Conservation (phyloP, 2,797 vertebrate genomes). For the Neosalanx taihuensis region DNA sequence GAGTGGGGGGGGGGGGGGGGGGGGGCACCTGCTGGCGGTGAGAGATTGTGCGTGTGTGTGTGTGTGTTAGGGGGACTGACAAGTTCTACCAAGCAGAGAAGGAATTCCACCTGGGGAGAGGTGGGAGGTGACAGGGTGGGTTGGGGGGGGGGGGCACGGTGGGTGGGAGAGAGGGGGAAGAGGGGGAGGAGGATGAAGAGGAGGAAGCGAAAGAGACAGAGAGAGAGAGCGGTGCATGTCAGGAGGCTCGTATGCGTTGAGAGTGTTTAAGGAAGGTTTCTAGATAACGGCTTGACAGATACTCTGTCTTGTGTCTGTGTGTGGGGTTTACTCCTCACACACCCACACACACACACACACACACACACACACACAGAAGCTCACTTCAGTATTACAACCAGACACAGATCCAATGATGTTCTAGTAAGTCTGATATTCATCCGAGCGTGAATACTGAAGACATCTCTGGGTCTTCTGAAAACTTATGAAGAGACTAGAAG, state of each 20-base stretch:
- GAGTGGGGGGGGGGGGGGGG: not conserved
- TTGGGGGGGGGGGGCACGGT: constrained; percentile 15
- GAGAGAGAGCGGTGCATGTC: not conserved
- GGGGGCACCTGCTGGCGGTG: constrained; percentile 27
- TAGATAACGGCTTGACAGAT: not conserved
- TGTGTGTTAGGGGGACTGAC: constrained; percentile 6
- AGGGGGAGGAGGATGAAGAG: not conserved
- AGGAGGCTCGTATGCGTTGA: not conserved
- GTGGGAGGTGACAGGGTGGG: constrained; percentile 10
- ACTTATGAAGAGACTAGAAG: not conserved
- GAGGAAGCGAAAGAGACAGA: not conserved
- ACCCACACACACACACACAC: not conserved
- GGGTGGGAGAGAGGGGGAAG: not conserved
- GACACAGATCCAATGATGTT: too few species aligned
- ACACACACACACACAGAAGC: too few species aligned
- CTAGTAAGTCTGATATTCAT: too few species aligned
- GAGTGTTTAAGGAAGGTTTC: not conserved
- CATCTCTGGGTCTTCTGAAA: too few species aligned
- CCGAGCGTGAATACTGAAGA: too few species aligned
- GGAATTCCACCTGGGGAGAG: not conserved
- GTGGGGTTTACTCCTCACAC: not conserved
- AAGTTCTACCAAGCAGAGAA: constrained; percentile 8
- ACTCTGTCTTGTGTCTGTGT: not conserved
- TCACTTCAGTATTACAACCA: too few species aligned
- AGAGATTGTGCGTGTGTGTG: not conserved